These are phyloP conservation scores for Mola mola DNA, from an alignment of 2,113 vertebrate species.

Conservation along the genomic window DNA sequence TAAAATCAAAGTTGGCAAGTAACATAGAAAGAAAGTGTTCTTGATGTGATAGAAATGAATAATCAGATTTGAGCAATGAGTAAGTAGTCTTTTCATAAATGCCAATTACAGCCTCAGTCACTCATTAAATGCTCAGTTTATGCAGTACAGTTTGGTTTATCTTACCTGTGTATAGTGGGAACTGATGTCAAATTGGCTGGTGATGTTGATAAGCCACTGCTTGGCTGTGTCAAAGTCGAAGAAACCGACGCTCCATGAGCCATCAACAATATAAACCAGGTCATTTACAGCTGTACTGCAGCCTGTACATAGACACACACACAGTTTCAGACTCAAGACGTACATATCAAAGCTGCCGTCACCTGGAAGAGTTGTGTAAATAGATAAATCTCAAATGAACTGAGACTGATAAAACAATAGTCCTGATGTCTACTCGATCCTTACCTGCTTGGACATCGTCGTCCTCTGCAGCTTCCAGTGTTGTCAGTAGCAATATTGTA, in stretches of 20 bases:
- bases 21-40: no score
- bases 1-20: no score
- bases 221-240: slow-evolving; percentile 83
- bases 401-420: not conserved
- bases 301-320: slow-evolving; percentile 62
- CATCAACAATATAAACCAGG: slow-evolving; percentile 84
- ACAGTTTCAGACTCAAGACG: no score
- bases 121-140: no score
- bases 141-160: not conserved
- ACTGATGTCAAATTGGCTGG: slow-evolving; percentile 83
- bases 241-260: slow-evolving; percentile 84
- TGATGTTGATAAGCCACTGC: slow-evolving; percentile 84
- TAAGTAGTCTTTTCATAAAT: no score
- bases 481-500: slow-evolving; percentile 48
- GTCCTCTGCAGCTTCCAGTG: slow-evolving; percentile 57
- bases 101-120: no score
- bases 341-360: no score
- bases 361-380: no score
- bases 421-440: not conserved
- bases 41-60: not conserved
- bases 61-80: not conserved
- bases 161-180: slow-evolving; percentile 80
- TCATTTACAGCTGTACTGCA: slow-evolving; percentile 86
- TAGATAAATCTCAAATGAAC: not conserved
- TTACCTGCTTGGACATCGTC: slow-evolving; percentile 78